Percentiles rank a stretch among this genome's conserved stretches.
These are phyloP conservation scores for Balaeniceps rex DNA, from an alignment of 2,113 vertebrate genomes.

Conservation along the genomic window DNA sequence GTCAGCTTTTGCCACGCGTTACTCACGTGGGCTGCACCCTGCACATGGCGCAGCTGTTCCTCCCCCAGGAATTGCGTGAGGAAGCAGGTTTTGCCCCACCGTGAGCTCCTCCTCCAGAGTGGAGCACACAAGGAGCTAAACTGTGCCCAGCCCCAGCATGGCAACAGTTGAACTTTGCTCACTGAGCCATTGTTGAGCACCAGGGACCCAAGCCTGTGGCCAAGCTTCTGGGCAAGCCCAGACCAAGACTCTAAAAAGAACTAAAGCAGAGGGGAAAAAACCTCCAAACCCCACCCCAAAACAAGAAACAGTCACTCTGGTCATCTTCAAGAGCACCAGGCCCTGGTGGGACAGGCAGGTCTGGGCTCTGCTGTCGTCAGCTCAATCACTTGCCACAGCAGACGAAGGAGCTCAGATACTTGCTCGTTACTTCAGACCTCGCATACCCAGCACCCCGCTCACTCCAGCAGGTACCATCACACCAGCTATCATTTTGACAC, in stretches of 20 bases:
- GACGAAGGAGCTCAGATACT: neutral
- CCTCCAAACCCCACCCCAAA: neutral
- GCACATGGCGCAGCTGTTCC: fast-evolving
- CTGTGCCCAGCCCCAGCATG: neutral
- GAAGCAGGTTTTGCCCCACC: neutral
- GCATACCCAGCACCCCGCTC: neutral
- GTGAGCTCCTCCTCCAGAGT: neutral
- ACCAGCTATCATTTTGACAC: neutral
- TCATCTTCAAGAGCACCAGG: neutral
- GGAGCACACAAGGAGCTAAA: neutral
- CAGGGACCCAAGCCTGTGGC: neutral
- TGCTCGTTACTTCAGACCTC: neutral
- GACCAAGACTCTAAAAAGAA: neutral
- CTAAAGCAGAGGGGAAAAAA: neutral
- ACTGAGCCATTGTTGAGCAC: neutral
- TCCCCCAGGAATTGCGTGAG: neutral
- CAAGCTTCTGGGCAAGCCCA: neutral
- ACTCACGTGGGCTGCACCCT: fast-evolving
- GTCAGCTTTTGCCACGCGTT: neutral
- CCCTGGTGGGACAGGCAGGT: neutral
- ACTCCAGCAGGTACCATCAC: neutral
- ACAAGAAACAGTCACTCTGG: neutral
- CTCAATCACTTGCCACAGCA: neutral
- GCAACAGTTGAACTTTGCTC: neutral
- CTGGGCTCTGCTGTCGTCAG: neutral